These are phyloP conservation scores for Drosophila conformis DNA, from an alignment of 2,888 invertebrate genomes.

Conservation along the genomic window DNA sequence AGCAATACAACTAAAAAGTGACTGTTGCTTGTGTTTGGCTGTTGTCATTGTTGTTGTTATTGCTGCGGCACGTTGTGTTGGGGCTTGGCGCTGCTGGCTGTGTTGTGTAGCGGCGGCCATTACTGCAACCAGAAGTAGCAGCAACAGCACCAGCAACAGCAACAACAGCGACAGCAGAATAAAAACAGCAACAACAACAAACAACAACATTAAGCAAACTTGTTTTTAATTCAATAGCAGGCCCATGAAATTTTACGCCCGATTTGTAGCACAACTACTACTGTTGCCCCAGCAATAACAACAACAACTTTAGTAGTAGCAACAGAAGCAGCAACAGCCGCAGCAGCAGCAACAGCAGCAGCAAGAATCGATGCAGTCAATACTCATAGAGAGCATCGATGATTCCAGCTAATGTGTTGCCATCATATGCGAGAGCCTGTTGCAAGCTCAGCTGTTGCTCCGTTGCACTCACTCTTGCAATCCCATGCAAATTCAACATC, in stretches of 20 bases:
- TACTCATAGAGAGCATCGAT: conserved; percentile 25
- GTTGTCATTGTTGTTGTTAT: conserved; percentile 41
- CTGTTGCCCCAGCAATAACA: conserved; percentile 66
- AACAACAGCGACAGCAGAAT: conserved; percentile 19
- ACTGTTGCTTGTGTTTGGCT: conserved; percentile 51
- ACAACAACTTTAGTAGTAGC: conserved; percentile 10
- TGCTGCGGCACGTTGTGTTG: conserved; percentile 58
- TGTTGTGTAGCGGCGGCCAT: conserved; percentile 58
- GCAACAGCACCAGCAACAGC: conserved; percentile 36
- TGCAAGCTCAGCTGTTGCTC: conserved; percentile 38
- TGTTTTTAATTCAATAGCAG: conserved; percentile 82
- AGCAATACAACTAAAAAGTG: conserved; percentile 61
- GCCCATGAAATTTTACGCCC: conserved; percentile 82
- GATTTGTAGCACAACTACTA: conserved; percentile 82
- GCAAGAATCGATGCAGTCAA: conserved; percentile 20
- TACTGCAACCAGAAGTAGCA: conserved; percentile 69
- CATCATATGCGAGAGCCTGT: conserved; percentile 15
- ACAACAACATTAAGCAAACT: conserved; percentile 62
- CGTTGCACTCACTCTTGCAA: conserved; percentile 23
- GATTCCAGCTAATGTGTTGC: conserved; percentile 32
- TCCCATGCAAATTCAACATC: conserved; percentile 23
- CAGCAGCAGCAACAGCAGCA: conserved; percentile 16
- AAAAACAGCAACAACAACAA: conserved; percentile 20
- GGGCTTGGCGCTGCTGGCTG: conserved; percentile 56
- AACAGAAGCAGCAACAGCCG: conserved; percentile 16